phyloP scores from a whole-genome alignment of 2,113 vertebrate genomes.

The Camelus dromedarius region DNA sequence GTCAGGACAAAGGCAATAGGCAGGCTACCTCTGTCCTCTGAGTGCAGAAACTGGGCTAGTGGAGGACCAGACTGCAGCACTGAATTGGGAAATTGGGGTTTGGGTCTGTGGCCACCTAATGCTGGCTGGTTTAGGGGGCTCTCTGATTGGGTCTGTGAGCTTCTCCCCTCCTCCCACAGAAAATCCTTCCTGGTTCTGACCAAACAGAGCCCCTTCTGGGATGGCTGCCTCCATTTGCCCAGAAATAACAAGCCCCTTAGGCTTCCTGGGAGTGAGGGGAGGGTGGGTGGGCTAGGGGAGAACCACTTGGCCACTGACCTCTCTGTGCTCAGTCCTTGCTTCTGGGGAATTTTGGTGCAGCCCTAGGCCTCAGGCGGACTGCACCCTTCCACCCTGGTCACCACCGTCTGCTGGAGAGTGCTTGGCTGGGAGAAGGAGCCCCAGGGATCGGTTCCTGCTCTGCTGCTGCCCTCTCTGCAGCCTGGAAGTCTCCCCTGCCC shows the following conservation, averaged over 20 bases:
- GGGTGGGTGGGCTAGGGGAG: not conserved
- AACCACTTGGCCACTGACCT: not conserved
- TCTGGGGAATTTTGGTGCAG: not conserved
- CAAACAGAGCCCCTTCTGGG: not conserved
- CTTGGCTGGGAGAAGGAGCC: not conserved
- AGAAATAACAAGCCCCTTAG: not conserved
- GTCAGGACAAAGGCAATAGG: not conserved
- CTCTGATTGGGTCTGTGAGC: not conserved
- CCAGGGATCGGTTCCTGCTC: rapidly evolving
- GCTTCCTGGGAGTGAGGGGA: not conserved
- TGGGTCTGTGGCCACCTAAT: not conserved
- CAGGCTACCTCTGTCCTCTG: too few species aligned
- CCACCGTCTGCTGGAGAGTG: not conserved
- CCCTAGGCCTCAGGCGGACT: not conserved
- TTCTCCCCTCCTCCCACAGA: not conserved
- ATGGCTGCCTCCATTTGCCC: not conserved
- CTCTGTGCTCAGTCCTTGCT: not conserved
- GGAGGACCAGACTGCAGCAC: not conserved
- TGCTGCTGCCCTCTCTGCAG: not conserved
- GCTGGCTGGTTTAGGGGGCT: not conserved
- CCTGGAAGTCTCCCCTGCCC: not conserved
- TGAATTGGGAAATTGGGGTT: not conserved
- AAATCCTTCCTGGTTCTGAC: not conserved
- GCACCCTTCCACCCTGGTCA: not conserved
- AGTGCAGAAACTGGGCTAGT: not conserved